A percentile compares a stretch with the other conserved stretches of the same genome.
Evolutionary conservation across 2,797 vertebrate genomes (phyloP).

Genomic region (Bovichtus variegatus): DNA sequence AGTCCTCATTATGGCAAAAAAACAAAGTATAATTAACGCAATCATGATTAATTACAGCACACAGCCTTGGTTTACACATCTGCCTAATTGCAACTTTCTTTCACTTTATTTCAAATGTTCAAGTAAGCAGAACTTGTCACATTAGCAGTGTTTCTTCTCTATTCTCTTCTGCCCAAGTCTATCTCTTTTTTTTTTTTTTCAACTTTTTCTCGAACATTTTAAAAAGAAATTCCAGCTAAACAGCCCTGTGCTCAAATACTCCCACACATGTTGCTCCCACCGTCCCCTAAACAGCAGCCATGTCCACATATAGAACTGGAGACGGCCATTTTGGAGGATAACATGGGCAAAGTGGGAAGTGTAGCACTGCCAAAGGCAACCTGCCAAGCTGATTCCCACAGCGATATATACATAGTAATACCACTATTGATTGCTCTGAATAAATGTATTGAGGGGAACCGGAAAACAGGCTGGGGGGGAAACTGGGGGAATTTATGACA

Average conservation of each 20-base stretch:
- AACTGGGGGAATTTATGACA: slow-evolving; percentile 73
- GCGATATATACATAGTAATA: slow-evolving; percentile 69
- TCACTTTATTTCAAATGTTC: slow-evolving; percentile 62
- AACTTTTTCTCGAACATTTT: slow-evolving; percentile 23
- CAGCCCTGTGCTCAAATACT: slow-evolving; percentile 34
- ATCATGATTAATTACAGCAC: slow-evolving; percentile 81
- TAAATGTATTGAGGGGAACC: slow-evolving; percentile 61
- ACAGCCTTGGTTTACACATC: slow-evolving; percentile 75
- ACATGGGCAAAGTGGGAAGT: slow-evolving; percentile 34
- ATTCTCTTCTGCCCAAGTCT: neutral
- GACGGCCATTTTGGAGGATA: slow-evolving; percentile 49
- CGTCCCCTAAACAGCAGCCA: slow-evolving; percentile 29
- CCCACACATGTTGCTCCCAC: slow-evolving; percentile 34
- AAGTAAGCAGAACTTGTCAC: slow-evolving; percentile 52
- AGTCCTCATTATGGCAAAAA: slow-evolving; percentile 73
- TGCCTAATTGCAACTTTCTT: slow-evolving; percentile 80
- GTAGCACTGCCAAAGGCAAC: slow-evolving; percentile 58
- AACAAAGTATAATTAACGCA: slow-evolving; percentile 83
- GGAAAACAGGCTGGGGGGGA: slow-evolving; percentile 29
- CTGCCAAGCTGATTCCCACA: slow-evolving; percentile 57
- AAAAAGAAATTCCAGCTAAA: slow-evolving; percentile 4
- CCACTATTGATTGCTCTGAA: slow-evolving; percentile 65
- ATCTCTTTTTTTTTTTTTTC: slow-evolving; percentile 17
- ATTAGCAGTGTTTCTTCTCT: neutral
- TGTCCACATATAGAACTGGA: slow-evolving; percentile 50